These are phyloP conservation scores for Hyposmocoma kahamanoa DNA, from an alignment of 1,140 invertebrate species.

Conservation along the genomic window DNA sequence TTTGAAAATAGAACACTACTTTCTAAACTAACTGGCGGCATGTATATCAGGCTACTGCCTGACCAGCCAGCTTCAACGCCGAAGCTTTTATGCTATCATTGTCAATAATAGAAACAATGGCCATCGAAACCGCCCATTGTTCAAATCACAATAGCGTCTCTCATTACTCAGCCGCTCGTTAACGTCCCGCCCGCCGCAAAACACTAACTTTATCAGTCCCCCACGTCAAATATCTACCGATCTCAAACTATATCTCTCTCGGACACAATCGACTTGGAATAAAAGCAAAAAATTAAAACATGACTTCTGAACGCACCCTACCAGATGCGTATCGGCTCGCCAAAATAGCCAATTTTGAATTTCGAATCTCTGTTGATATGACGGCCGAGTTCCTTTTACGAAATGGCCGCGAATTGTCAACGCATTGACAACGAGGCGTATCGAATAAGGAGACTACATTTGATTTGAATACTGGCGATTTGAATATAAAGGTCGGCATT, in stretches of 20 bases:
- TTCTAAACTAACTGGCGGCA: too few relatives aligned
- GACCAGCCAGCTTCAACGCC: neutral
- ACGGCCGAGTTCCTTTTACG: constrained; percentile 57
- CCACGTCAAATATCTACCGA: constrained; percentile 65
- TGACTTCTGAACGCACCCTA: constrained; percentile 37
- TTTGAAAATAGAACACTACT: too few relatives aligned
- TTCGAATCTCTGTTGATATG: constrained; percentile 36
- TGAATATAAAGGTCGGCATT: constrained; percentile 69
- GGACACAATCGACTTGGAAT: constrained; percentile 59
- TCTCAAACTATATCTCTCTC: constrained; percentile 55
- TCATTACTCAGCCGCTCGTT: constrained; percentile 69
- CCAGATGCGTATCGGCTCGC: constrained; percentile 66
- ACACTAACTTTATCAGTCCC: constrained; percentile 67
- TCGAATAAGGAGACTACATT: constrained; percentile 37
- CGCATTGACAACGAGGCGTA: constrained; percentile 57
- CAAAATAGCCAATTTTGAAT: constrained; percentile 48
- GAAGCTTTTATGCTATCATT: constrained; percentile 39
- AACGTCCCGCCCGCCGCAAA: constrained; percentile 56
- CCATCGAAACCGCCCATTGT: constrained; percentile 52
- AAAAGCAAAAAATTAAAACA: constrained; percentile 32
- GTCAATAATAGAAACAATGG: constrained; percentile 67
- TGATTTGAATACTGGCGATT: constrained; percentile 54
- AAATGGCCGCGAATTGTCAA: constrained; percentile 64
- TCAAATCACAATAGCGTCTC: constrained; percentile 58
- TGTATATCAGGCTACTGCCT: too few relatives aligned